Evolutionary conservation across 2,797 vertebrate genomes (phyloP).

Genomic region (Anolis apletophallus): DNA sequence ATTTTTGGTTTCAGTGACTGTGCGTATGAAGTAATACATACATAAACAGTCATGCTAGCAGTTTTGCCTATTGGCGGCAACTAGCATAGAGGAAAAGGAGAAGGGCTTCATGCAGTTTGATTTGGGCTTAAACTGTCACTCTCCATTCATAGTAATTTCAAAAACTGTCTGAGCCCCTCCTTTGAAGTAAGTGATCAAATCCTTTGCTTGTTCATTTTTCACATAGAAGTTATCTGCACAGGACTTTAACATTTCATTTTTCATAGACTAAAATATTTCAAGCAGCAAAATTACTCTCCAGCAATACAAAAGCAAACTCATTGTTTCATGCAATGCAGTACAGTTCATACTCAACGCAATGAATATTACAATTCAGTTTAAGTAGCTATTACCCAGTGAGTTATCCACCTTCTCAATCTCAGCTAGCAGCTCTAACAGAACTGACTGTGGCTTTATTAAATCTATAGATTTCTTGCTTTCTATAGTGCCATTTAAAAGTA

Average conservation of each 20-base stretch:
- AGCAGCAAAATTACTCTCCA: not conserved
- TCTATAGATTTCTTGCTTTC: not conserved
- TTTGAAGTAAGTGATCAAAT: slow-evolving; percentile 14
- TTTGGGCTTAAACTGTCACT: not conserved
- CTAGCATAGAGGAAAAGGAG: not conserved
- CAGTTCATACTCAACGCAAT: slow-evolving; percentile 7
- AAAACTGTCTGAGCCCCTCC: not conserved
- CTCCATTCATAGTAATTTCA: not conserved
- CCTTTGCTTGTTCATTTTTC: not conserved
- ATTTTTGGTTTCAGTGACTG: not conserved
- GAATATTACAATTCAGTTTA: slow-evolving; percentile 18
- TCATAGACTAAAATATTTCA: not conserved
- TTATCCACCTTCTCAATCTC: slow-evolving; percentile 2
- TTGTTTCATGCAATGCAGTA: slow-evolving; percentile 4
- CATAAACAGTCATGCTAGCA: not conserved
- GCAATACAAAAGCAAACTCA: not conserved
- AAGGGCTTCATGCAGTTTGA: not conserved
- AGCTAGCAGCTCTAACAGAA: slow-evolving; percentile 2
- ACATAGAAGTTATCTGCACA: not conserved
- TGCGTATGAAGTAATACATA: not conserved
- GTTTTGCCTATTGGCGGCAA: not conserved
- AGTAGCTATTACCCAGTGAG: slow-evolving; percentile 16
- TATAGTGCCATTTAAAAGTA: slow-evolving; percentile 1
- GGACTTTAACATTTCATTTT: slow-evolving; percentile 5
- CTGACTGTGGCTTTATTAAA: not conserved